phyloP scores from a whole-genome alignment of 2,113 vertebrate genomes.

The Menidia beryllina region DNA sequence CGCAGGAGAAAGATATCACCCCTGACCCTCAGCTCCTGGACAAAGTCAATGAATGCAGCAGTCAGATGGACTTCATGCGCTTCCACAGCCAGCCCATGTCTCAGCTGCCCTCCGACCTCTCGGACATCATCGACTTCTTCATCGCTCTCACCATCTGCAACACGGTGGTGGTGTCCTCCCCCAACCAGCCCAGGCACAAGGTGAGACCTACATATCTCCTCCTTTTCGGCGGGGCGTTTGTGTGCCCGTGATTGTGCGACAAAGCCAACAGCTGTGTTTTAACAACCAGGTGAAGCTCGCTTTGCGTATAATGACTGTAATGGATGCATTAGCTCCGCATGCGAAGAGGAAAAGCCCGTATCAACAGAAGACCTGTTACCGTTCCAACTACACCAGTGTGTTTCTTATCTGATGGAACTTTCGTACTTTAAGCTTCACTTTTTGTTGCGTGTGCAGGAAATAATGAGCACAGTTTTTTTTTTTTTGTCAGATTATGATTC shows the following conservation, averaged over 20 bases:
- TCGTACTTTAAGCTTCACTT: too few species aligned
- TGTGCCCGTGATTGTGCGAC: not conserved
- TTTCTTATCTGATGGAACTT: not conserved
- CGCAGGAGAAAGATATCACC: conserved; percentile 94
- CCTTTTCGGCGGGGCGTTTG: not conserved
- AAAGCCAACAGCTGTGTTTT: not conserved
- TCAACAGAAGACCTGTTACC: not conserved
- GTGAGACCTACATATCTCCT: conserved; percentile 67
- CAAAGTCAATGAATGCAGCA: conserved; percentile 92
- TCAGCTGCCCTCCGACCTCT: conserved; percentile 89
- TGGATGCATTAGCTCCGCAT: not conserved
- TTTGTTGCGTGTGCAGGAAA: too few species aligned
- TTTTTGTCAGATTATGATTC: too few species aligned
- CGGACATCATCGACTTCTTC: conserved; percentile 94
- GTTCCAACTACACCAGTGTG: not conserved
- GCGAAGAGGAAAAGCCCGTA: conserved; percentile 5
- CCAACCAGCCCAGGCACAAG: conserved; percentile 94
- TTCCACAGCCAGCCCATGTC: conserved; percentile 85
- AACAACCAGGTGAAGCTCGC: conserved; percentile 1
- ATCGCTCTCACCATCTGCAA: conserved; percentile 96
- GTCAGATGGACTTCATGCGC: conserved; percentile 85
- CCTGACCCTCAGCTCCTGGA: conserved; percentile 93
- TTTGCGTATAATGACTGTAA: conserved; percentile 17
- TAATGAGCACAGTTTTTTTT: too few species aligned
- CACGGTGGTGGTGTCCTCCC: conserved; percentile 94